phyloP scores from a whole-genome alignment of 2,888 invertebrate species.

The Macaria liturata region DNA sequence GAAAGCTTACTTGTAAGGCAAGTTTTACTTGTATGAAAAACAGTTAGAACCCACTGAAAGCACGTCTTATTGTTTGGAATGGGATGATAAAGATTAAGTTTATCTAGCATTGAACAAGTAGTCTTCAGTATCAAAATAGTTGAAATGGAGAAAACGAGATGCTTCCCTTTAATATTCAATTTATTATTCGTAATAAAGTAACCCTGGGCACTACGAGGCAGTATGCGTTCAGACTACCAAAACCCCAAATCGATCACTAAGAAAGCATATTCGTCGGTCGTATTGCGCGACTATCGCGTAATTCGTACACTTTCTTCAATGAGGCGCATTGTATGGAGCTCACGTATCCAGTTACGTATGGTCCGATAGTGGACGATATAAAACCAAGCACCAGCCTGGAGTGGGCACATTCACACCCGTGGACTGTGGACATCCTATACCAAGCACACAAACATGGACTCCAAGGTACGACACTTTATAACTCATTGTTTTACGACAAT shows the following conservation, averaged over 20 bases:
- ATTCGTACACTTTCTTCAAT: constrained; percentile 75
- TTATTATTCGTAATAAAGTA: too few species aligned
- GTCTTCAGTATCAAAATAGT: too few species aligned
- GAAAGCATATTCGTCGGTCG: constrained; percentile 46
- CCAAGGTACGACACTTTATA: constrained; percentile 58
- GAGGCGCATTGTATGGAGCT: constrained; percentile 67
- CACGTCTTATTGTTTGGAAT: too few species aligned
- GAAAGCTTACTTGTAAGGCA: constrained; percentile 45
- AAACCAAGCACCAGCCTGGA: constrained; percentile 55
- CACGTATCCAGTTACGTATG: constrained; percentile 74
- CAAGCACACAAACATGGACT: constrained; percentile 74
- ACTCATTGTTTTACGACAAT: not conserved
- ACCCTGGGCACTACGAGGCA: too few species aligned
- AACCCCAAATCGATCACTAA: constrained; percentile 23
- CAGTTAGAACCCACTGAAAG: too few species aligned
- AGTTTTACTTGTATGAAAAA: too few species aligned
- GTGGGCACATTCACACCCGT: constrained; percentile 65
- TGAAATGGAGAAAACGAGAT: too few species aligned
- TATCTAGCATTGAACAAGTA: too few species aligned
- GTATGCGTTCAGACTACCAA: constrained; percentile 6
- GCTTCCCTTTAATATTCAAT: too few species aligned
- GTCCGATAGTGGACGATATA: constrained; percentile 67
- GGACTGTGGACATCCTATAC: constrained; percentile 66
- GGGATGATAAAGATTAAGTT: too few species aligned
- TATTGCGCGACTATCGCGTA: constrained; percentile 64